Evolutionary conservation across 2,113 vertebrate genomes (phyloP).

Genomic region (Phodopus roborovskii): DNA sequence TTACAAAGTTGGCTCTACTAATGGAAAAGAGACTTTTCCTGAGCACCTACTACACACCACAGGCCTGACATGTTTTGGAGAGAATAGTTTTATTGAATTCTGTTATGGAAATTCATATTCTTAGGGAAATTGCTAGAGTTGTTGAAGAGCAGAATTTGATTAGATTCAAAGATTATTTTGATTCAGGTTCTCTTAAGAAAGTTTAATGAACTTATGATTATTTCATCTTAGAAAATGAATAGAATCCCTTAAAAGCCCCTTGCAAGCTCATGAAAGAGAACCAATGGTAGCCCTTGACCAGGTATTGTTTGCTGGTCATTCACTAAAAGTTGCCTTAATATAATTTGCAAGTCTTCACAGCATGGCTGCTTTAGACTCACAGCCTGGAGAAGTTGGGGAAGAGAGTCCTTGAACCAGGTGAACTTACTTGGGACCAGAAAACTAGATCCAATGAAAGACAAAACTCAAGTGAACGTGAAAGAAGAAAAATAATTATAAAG

Average conservation of each 20-base stretch:
- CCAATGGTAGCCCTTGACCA: neutral
- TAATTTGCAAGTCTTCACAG: conserved; percentile 16
- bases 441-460: conserved; percentile 7
- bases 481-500: neutral
- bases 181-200: conserved; percentile 22
- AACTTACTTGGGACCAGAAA: conserved; percentile 32
- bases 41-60: neutral
- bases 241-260: conserved; percentile 9
- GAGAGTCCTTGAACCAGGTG: neutral
- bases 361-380: conserved; percentile 8
- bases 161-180: conserved; percentile 28
- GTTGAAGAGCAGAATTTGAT: neutral
- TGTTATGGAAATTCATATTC: neutral
- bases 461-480: conserved; percentile 5
- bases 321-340: neutral
- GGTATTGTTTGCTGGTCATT: neutral
- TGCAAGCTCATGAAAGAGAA: neutral
- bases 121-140: conserved; percentile 29
- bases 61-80: neutral
- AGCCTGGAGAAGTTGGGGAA: neutral
- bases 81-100: conserved; percentile 19
- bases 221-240: conserved; percentile 14
- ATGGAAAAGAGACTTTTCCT: neutral
- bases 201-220: neutral
- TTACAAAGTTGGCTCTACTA: neutral